Evolutionary conservation across 2,888 invertebrate genomes (phyloP), one percentile per base, ranked within the genome.

Genomic region (Prosapia bicincta): DNA sequence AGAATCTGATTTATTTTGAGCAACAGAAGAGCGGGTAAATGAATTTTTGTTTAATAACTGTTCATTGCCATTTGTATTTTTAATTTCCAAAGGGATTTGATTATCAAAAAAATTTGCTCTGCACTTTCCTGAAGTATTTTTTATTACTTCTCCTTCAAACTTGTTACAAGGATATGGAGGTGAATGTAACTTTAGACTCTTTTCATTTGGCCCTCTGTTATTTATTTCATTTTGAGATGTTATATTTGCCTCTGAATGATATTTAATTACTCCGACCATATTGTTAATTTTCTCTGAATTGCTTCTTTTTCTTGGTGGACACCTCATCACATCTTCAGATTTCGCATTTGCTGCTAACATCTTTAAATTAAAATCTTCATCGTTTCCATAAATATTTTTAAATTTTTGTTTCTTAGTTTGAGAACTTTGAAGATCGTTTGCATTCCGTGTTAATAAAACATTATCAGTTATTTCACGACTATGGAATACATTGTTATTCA

Each of bases 91-190:
- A 67, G 26, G n/a, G n/a, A 13, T 25, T 25, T n/a, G 26, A 67
- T 13, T 7, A 10, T 67, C 26, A 25, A 3, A 15, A 9, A 1
- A 9, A 9, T 66, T 23, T 25, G 66, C 20, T 65, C 30, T n/a
- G 28, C 13, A n/a, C 9, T 15, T 43, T 30, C 67, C 67, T 67
- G 26, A 23, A n/a, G 26, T 23, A 3, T 5, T 7, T 66, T 26
- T 26, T 10, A 66, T 13, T 67, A 15, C 26, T 66, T 74, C 43
- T 23, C 69, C 7, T 10, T 69, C n/a, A 24, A 69, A 69, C 25
- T 74, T 28, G 25, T 69, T 65, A 20, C 24, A 74, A 9, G 54
- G 69, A n/a, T 69, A 74, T 24, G 65, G 67, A 67, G 32, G 23
- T 23, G 30, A 28, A 72, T 38, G 38, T 15, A 38, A 38, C 20